Percentiles rank a stretch among this genome's conserved stretches.
Conservation (phyloP, 2,797 vertebrate genomes). For the Girardinus metallicus region DNA sequence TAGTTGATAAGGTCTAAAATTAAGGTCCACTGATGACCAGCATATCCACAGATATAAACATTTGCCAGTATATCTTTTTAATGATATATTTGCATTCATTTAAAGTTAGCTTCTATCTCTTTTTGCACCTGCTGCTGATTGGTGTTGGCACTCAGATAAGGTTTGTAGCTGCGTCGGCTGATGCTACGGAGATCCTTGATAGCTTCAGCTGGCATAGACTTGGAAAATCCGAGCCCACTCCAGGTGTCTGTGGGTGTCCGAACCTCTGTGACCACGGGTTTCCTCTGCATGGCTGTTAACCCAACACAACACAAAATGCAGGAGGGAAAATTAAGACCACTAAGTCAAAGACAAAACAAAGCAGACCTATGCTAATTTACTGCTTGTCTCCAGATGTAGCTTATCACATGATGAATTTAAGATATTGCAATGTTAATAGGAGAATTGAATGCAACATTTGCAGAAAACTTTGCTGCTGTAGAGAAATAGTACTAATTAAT, state of each 20-base stretch:
- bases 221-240: slow-evolving; percentile 88
- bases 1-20: neutral
- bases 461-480: slow-evolving; percentile 1
- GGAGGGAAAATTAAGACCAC: neutral
- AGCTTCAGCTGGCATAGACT: slow-evolving; percentile 86
- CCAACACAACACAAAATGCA: slow-evolving; percentile 23
- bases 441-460: slow-evolving; percentile 6
- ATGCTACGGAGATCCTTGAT: slow-evolving; percentile 82
- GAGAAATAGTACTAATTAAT: neutral
- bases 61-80: no score
- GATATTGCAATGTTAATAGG: neutral
- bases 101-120: neutral
- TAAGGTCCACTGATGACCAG: neutral
- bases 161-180: slow-evolving; percentile 82
- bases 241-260: slow-evolving; percentile 85
- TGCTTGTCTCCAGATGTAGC: neutral
- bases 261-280: slow-evolving; percentile 84
- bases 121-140: slow-evolving; percentile 70
- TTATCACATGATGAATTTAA: neutral
- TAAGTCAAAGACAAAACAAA: neutral
- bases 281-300: slow-evolving; percentile 83
- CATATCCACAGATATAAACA: neutral
- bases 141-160: slow-evolving; percentile 73
- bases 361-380: neutral
- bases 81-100: neutral